Evolutionary conservation across 2,113 vertebrate genomes (phyloP).

Genomic region (Cephalopterus ornatus): DNA sequence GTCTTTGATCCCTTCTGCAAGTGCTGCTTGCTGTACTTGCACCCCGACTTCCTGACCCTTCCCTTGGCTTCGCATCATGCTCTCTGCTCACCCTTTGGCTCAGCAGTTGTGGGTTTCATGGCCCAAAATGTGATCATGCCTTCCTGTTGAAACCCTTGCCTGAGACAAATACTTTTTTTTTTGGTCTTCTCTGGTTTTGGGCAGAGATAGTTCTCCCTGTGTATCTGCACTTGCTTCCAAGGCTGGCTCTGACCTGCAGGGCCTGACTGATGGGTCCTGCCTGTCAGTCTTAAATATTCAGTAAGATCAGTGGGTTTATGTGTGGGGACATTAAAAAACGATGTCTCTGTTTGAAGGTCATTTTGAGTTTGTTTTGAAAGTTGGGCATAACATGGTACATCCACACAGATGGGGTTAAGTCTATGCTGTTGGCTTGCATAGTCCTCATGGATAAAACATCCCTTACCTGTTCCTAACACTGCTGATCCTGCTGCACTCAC

Average conservation of each 20-base stretch:
- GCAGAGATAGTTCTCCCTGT: background rate
- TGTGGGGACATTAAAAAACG: background rate
- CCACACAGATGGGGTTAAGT: background rate
- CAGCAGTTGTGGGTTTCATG: background rate
- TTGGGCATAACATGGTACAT: background rate
- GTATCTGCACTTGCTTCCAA: background rate
- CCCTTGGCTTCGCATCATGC: background rate
- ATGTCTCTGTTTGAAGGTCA: background rate
- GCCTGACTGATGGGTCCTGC: fast-evolving
- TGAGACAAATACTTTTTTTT: background rate
- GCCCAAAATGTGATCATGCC: background rate
- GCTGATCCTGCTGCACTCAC: background rate
- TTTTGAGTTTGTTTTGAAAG: background rate
- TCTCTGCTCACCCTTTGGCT: background rate
- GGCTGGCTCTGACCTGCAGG: background rate
- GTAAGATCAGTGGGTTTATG: background rate
- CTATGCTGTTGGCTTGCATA: background rate
- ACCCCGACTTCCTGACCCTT: background rate
- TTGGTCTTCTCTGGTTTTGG: background rate
- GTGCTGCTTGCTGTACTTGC: background rate
- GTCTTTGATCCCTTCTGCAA: background rate
- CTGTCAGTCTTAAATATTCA: background rate
- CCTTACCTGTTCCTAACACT: background rate
- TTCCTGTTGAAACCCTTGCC: background rate
- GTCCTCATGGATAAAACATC: background rate